These are phyloP conservation scores for Gymnorhina tibicen DNA, from an alignment of 2,113 vertebrate species.

Conservation along the genomic window DNA sequence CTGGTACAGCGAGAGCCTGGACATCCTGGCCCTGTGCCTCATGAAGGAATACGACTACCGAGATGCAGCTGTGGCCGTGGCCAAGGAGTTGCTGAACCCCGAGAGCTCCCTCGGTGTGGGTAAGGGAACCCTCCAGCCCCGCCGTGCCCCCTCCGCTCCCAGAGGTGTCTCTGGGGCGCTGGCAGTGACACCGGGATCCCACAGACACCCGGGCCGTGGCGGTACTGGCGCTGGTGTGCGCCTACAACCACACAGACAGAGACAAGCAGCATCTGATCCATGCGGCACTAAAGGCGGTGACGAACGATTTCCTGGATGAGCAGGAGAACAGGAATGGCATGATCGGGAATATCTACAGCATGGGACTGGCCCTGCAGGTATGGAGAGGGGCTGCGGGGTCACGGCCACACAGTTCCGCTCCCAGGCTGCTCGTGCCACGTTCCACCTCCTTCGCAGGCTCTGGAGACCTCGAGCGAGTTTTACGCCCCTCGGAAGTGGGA, in stretches of 20 bases:
- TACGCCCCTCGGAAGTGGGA: neutral
- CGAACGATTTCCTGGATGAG: neutral
- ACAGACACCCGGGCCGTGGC: neutral
- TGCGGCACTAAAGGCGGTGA: neutral
- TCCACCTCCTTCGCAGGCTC: neutral
- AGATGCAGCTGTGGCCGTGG: neutral
- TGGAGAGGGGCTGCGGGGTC: neutral
- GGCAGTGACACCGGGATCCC: neutral
- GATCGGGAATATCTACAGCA: neutral
- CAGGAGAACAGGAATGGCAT: neutral
- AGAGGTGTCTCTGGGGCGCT: neutral
- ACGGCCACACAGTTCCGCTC: neutral
- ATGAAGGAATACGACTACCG: neutral
- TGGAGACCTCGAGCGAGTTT: neutral
- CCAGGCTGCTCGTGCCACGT: neutral
- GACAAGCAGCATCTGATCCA: neutral
- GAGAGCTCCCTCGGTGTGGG: rapidly evolving
- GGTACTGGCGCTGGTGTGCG: neutral
- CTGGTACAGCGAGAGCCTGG: neutral
- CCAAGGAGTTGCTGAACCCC: rapidly evolving
- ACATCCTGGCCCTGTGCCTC: neutral
- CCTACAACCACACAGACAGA: neutral
- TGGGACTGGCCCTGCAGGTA: neutral
- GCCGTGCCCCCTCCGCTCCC: rapidly evolving
- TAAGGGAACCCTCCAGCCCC: neutral